Conservation (phyloP, 2,113 vertebrate species). For the Murina feae region DNA sequence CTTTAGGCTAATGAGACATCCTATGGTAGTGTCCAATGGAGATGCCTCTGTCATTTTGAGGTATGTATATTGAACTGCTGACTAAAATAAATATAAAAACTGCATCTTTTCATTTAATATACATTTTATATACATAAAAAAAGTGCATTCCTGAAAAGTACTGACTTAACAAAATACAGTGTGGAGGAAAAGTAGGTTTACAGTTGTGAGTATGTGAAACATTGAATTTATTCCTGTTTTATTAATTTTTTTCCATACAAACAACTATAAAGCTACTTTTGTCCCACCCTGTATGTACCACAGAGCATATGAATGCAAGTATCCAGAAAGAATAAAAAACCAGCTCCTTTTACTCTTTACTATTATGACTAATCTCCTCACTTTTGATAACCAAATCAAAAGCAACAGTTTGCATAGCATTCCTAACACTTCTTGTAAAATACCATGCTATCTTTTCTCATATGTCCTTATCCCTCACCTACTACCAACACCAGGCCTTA, state of each 20-base stretch:
- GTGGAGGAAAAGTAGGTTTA: not conserved
- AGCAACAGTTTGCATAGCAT: not conserved
- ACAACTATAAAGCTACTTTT: not conserved
- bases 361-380: not conserved
- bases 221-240: not conserved
- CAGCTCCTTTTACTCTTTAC: not conserved
- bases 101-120: not conserved
- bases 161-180: not conserved
- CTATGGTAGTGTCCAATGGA: not conserved
- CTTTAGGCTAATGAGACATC: not conserved
- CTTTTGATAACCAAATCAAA: conserved; percentile 8
- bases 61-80: not conserved
- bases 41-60: not conserved
- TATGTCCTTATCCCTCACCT: not conserved
- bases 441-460: not conserved
- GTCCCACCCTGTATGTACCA: not conserved
- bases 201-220: not conserved
- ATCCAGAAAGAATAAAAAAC: not conserved
- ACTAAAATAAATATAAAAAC: not conserved
- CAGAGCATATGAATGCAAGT: not conserved
- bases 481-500: not conserved
- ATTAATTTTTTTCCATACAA: not conserved
- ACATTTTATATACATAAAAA: not conserved
- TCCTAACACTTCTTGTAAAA: not conserved
- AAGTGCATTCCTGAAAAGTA: not conserved